Evolutionary conservation across 2,113 vertebrate genomes (phyloP).

Genomic region (Sylvietta virens): DNA sequence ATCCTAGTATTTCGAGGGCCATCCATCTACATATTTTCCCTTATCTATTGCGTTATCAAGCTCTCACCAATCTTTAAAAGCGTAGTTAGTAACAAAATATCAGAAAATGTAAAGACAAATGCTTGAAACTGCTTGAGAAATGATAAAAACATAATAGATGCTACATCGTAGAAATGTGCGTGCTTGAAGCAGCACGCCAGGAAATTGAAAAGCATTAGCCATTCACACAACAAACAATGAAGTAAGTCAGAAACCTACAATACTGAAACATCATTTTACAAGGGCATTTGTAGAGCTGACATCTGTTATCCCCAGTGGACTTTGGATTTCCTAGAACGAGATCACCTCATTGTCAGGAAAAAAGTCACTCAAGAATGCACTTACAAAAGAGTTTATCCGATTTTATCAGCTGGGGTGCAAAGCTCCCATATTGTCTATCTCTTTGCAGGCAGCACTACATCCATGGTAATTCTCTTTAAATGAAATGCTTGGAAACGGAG

Average conservation of each 20-base stretch:
- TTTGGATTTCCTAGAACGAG: not conserved
- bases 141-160: not conserved
- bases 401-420: not conserved
- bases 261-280: not conserved
- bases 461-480: not conserved
- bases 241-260: not conserved
- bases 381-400: not conserved
- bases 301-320: not conserved
- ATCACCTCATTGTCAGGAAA: not conserved
- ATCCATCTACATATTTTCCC: not conserved
- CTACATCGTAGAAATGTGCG: not conserved
- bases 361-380: not conserved
- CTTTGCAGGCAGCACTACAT: not conserved
- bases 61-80: not conserved
- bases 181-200: not conserved
- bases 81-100: not conserved
- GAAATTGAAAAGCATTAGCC: not conserved
- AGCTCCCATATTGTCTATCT: not conserved
- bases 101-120: not conserved
- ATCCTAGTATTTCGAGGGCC: not conserved
- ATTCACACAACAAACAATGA: not conserved
- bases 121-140: not conserved
- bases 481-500: rapidly evolving
- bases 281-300: not conserved
- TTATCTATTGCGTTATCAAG: not conserved